Percentiles rank a stretch among this genome's conserved stretches.
phyloP scores from a whole-genome alignment of 2,888 invertebrate species.

The Chrysolina oricalcia region DNA sequence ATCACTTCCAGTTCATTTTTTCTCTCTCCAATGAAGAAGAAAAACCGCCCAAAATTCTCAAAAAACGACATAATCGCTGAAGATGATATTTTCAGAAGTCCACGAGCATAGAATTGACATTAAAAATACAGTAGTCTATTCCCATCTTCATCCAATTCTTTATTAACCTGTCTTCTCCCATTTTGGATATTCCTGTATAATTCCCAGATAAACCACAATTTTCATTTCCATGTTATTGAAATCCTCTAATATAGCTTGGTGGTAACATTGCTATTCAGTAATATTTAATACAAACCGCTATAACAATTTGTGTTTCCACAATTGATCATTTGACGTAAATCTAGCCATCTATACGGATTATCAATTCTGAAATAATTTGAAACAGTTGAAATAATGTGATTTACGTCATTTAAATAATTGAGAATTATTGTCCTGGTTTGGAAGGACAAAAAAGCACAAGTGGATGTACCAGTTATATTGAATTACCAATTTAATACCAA shows the following conservation, averaged over 20 bases:
- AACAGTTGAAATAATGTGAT: constrained; percentile 10
- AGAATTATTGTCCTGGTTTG: constrained; percentile 6
- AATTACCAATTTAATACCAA: neutral
- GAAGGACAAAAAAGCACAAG: neutral
- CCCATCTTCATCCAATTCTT: too few relatives aligned
- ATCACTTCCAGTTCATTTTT: too few relatives aligned
- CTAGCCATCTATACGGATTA: constrained; percentile 40
- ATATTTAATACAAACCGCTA: constrained; percentile 42
- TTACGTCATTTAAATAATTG: constrained; percentile 11
- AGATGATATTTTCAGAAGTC: too few relatives aligned
- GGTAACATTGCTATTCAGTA: constrained; percentile 29
- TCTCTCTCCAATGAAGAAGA: too few relatives aligned
- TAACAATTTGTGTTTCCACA: constrained; percentile 45
- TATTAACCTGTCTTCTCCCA: too few relatives aligned
- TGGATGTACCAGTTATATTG: neutral
- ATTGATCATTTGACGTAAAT: constrained; percentile 45
- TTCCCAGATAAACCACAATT: neutral
- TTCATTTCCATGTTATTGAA: neutral
- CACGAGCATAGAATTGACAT: too few relatives aligned
- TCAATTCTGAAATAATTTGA: constrained; percentile 38
- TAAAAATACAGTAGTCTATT: too few relatives aligned
- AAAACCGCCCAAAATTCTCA: too few relatives aligned
- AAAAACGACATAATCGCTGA: too few relatives aligned
- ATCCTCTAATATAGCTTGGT: constrained; percentile 5
- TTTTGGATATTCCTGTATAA: too few relatives aligned